These are phyloP conservation scores for Enhydra lutris DNA, from an alignment of 2,113 vertebrate species.

Conservation along the genomic window DNA sequence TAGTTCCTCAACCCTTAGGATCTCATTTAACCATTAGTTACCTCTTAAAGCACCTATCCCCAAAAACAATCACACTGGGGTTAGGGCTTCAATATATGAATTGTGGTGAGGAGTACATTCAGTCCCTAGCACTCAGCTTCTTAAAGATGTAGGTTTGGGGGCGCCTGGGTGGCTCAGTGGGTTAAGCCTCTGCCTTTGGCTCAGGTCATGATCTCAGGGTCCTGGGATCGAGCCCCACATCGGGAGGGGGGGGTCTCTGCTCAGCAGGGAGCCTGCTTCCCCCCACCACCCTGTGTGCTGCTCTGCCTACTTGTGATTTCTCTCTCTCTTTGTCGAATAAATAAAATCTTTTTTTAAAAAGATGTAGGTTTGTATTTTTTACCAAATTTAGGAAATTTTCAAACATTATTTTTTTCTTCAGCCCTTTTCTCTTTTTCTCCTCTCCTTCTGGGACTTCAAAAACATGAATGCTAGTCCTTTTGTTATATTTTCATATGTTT, in stretches of 20 bases:
- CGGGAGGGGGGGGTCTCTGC: too few relatives aligned
- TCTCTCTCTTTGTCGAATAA: too few relatives aligned
- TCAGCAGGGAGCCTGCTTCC: too few relatives aligned
- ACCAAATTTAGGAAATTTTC: neutral
- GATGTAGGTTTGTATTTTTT: neutral
- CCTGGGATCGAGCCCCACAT: too few relatives aligned
- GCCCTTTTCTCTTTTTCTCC: neutral
- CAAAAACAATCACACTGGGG: neutral
- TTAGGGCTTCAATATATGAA: neutral
- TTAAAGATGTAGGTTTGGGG: neutral
- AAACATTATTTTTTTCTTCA: neutral
- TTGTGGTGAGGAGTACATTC: neutral
- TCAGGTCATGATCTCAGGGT: too few relatives aligned
- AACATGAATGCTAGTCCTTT: neutral
- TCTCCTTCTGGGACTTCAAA: neutral
- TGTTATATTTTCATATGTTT: neutral
- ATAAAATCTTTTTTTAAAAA: neutral
- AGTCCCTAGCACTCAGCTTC: neutral
- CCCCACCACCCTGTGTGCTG: too few relatives aligned
- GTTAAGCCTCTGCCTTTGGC: too few relatives aligned
- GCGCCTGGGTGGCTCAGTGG: too few relatives aligned
- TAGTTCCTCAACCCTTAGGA: neutral
- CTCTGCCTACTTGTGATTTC: too few relatives aligned
- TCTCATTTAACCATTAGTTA: neutral
- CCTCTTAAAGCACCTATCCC: neutral